Conservation (phyloP, 2,797 vertebrate species). For the Hephaestus fuliginosus region DNA sequence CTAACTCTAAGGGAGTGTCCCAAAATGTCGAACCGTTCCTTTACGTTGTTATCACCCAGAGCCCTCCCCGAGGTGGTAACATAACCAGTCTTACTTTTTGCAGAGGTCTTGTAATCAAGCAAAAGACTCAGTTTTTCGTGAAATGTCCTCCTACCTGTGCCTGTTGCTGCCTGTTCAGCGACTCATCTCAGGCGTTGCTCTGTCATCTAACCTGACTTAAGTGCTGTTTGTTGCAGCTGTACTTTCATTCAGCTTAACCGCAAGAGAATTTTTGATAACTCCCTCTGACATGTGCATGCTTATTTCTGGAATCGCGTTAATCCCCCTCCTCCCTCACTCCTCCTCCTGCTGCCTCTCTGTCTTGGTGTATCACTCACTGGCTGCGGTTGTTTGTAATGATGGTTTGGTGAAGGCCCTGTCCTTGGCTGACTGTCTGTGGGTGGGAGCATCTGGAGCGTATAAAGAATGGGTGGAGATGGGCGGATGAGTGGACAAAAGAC, state of each 20-base stretch:
- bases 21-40: conserved; percentile 6
- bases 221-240: conserved; percentile 68
- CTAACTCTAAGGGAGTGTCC: not conserved
- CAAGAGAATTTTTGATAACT: conserved; percentile 72
- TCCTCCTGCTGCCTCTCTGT: conserved; percentile 56
- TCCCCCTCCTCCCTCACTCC: conserved; percentile 67
- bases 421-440: conserved; percentile 80
- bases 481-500: conserved; percentile 73
- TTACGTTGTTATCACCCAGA: not conserved
- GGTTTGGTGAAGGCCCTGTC: conserved; percentile 71
- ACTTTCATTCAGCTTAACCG: conserved; percentile 68
- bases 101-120: conserved; percentile 14
- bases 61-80: not conserved
- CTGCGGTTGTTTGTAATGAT: conserved; percentile 82
- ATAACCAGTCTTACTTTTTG: not conserved
- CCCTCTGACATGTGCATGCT: conserved; percentile 76
- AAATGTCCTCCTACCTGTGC: conserved; percentile 46
- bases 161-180: conserved; percentile 66
- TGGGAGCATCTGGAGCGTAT: conserved; percentile 82
- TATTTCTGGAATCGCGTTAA: conserved; percentile 82
- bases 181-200: conserved; percentile 39
- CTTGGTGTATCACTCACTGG: conserved; percentile 68
- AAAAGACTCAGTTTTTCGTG: conserved; percentile 4
- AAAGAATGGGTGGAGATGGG: conserved; percentile 70
- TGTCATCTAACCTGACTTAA: conserved; percentile 70